Base-by-base conservation (phyloP, 2,113 vertebrate species). In the Ursus arctos region DNA sequence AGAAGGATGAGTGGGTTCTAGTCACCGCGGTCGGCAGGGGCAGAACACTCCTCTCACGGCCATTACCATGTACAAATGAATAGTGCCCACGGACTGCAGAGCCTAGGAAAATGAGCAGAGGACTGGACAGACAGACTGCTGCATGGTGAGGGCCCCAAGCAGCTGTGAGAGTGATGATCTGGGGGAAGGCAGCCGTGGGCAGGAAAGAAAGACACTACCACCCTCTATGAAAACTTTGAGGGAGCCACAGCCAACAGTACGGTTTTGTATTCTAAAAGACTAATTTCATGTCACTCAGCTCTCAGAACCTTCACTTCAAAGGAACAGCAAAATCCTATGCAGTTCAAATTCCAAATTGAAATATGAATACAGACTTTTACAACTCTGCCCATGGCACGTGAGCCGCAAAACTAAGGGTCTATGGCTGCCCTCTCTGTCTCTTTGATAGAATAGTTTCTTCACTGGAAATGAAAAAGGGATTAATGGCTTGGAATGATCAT, bases 401-500 rank as follows among this genome's bases (percentile, higher is more conserved):
- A 89, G 40, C 22, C 47, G 1, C 24, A 63, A 55, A 88, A 53
- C 10, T 40, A 92, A 67, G 33, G 40, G 49, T 82, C 57, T 18
- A 9, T 67, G 7, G 14, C 59, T 76, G 9, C 1, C 7, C n/a
- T 61, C 87, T 16, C 7, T 13, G 21, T 51, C 49, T 63, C 40
- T 87, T 69, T 81, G 49, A 24, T 26, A 9, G 33, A 94, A 83
- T 15, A 22, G 49, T 81, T 93, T 88, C 95, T 92, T 65, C 87
- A 31, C 7, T 90, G 63, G 51, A 90, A 96, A 92, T 71, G 69
- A 95, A 67, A 69, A 40, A 13, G 21, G 51, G 53, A 94, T 33
- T 77, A 57, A 92, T 43, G 55, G 43, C 36, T 12, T 33, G 61
- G 12, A 89, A 49, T 2, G 19, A 81, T 72, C 88, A 14, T 28